Evolutionary conservation across 2,797 vertebrate genomes (phyloP).

Genomic region (Etheostoma nigrum): DNA sequence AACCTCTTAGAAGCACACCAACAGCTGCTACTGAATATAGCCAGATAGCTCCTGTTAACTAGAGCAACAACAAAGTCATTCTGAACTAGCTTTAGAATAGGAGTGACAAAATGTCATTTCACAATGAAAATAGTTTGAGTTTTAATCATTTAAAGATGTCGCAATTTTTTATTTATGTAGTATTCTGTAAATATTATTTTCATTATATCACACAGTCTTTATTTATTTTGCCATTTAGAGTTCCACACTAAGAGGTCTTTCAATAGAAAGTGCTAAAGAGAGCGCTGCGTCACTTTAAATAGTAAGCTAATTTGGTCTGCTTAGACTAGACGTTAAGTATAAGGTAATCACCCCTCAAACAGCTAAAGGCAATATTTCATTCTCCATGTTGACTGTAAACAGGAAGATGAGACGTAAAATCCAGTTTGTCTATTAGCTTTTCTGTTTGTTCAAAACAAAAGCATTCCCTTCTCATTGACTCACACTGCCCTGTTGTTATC

Average conservation of each 20-base stretch:
- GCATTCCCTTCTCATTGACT: slow-evolving; percentile 39
- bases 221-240: not conserved
- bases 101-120: not conserved
- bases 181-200: not conserved
- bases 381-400: slow-evolving; percentile 59
- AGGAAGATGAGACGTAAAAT: slow-evolving; percentile 46
- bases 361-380: slow-evolving; percentile 51
- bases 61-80: not conserved
- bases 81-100: not conserved
- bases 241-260: not conserved
- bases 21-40: not conserved
- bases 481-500: slow-evolving; percentile 22
- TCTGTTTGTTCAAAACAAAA: slow-evolving; percentile 48
- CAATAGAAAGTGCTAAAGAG: not conserved
- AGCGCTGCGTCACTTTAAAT: slow-evolving; percentile 8
- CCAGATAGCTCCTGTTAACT: not conserved
- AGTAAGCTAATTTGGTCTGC: slow-evolving; percentile 16
- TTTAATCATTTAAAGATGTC: not conserved
- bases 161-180: not conserved
- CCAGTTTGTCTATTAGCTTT: slow-evolving; percentile 27
- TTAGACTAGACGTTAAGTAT: slow-evolving; percentile 16
- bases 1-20: not conserved
- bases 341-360: slow-evolving; percentile 6
- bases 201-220: too few relatives aligned
- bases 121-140: not conserved